Evolutionary conservation across 2,888 invertebrate genomes (phyloP), one percentile per base, ranked within the genome.

Genomic region (Eustalomyia histrio): DNA sequence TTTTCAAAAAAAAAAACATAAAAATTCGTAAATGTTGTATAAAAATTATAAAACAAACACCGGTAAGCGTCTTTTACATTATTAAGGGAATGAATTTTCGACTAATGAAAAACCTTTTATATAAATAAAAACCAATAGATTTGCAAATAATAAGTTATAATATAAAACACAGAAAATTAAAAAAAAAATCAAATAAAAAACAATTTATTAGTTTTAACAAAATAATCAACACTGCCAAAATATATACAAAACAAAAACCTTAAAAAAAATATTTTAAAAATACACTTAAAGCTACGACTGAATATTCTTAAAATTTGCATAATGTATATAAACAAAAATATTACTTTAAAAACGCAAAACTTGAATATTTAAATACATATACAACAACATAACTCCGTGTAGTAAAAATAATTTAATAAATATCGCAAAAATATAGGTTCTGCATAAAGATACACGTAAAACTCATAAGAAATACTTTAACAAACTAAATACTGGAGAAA

Each of bases 181-280:
- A 10, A 58, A 35, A 5, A 35, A 39, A 29, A 18, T 43, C 14
- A 17, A 6, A 12, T 10, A 39, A 63, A 76, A 80, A 57, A 65
- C 17, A 69, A 84, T 82, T 3, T 39, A 47, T 39, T 47, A 47
- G 43, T 47, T 47, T 29, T 47, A 47, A n/a, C n/a, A 82, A 80
- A 79, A 83, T 87, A 84, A 74, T 85, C 84, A 86, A 84, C 88
- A 88, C 88, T 88, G 88, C 88, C 88, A 88, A 88, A 60, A 33
- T 21, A 29, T 10, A 55, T 9, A 53, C 24, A 64, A 55, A 50
- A 33, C 39, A 47, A 43, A 71, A 63, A 33, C 17, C 58, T 67
- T n/a, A n/a, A n/a, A 74, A n/a, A 69, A 60, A 58, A 16, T 18
- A n/a, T 55, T 21, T 24, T 52, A 43, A 65, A 43, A 47, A 63